Evolutionary conservation across 2,888 invertebrate species (phyloP).

Genomic region (Phaedon cochleariae): DNA sequence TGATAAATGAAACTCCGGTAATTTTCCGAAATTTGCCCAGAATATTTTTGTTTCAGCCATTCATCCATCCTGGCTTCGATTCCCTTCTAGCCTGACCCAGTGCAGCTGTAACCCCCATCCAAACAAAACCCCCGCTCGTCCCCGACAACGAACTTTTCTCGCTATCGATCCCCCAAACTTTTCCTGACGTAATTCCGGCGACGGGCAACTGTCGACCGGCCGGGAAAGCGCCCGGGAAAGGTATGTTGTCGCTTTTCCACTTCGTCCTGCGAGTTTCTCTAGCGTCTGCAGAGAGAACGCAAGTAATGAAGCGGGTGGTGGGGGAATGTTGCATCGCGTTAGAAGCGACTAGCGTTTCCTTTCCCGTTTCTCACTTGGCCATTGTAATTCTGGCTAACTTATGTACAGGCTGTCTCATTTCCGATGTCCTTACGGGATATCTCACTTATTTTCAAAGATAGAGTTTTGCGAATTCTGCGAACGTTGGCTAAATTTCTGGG

Average conservation of each 20-base stretch:
- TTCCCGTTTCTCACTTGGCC: slow-evolving; percentile 4
- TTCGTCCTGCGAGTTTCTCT: background rate
- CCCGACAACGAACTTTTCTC: slow-evolving; percentile 23
- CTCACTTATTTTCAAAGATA: no score
- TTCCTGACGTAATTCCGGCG: slow-evolving; percentile 13
- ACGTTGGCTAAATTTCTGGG: no score
- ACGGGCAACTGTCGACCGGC: slow-evolving; percentile 15
- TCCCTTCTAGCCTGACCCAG: background rate
- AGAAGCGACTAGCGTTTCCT: no score
- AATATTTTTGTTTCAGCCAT: background rate
- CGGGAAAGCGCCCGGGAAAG: background rate
- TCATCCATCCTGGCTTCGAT: background rate
- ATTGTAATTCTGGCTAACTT: no score
- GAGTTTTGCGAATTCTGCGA: no score
- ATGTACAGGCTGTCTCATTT: no score
- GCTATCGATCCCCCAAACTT: slow-evolving; percentile 27
- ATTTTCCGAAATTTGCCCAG: background rate
- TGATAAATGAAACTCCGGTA: no score
- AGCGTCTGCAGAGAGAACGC: no score
- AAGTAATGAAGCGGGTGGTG: no score
- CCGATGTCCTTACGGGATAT: no score
- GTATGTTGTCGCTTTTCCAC: slow-evolving; percentile 10
- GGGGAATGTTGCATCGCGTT: no score
- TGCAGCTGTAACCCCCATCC: background rate
- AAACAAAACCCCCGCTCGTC: background rate